phyloP scores from a whole-genome alignment of 37 sponge, comb jelly and placozoan genomes.

The Bolinopsis microptera region DNA sequence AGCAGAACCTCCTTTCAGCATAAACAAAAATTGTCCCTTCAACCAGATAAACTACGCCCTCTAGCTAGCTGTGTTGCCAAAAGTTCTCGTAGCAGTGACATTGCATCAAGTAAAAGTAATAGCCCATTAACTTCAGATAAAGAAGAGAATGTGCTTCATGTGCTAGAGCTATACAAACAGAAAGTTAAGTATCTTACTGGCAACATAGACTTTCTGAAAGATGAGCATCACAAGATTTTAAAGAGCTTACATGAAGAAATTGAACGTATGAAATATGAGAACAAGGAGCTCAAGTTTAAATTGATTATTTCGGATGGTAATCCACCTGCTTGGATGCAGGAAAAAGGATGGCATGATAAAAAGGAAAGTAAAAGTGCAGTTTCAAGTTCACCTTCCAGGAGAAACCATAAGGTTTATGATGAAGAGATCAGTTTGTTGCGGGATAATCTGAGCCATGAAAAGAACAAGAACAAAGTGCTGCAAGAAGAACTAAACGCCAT shows the following conservation, averaged over 20 bases:
- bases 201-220: conserved; percentile 61
- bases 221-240: conserved; percentile 56
- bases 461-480: conserved; percentile 10
- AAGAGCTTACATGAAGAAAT: conserved; percentile 58
- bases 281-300: conserved; percentile 52
- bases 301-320: conserved; percentile 42
- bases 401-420: conserved; percentile 15
- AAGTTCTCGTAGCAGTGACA: neutral
- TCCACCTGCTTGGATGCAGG: conserved; percentile 23
- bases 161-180: conserved; percentile 45
- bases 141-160: conserved; percentile 59
- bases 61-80: conserved; percentile 13
- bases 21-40: conserved; percentile 47
- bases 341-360: neutral
- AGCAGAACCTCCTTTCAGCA: conserved; percentile 59
- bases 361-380: conserved; percentile 63
- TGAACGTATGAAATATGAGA: conserved; percentile 63
- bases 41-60: conserved; percentile 39
- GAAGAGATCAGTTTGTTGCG: conserved; percentile 17
- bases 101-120: neutral
- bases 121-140: conserved; percentile 54
- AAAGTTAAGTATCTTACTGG: conserved; percentile 51
- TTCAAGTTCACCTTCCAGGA: conserved; percentile 41
- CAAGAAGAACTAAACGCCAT: conserved; percentile 1
- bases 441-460: neutral